These are phyloP conservation scores for Sarcophilus harrisii DNA, from an alignment of 2,797 vertebrate genomes.

Conservation along the genomic window DNA sequence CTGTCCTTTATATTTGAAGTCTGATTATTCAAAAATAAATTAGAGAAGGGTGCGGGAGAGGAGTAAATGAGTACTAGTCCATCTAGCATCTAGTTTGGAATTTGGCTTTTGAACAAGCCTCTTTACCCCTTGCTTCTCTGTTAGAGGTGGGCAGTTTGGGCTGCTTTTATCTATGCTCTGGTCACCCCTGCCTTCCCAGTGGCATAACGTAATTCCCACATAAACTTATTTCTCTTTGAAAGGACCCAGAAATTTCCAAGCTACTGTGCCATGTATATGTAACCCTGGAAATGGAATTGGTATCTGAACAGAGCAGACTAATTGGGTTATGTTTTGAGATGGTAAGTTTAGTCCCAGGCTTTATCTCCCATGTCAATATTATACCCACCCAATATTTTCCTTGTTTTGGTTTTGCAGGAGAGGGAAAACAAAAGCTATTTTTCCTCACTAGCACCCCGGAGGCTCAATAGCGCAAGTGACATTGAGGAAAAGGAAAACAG, in stretches of 20 bases:
- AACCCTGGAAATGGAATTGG: neutral
- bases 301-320: neutral
- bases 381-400: conserved; percentile 13
- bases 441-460: conserved; percentile 82
- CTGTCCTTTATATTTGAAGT: neutral
- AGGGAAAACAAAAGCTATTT: conserved; percentile 85
- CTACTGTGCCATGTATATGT: neutral
- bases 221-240: neutral
- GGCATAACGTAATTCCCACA: neutral
- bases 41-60: neutral
- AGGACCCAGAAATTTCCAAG: neutral
- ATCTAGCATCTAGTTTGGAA: neutral
- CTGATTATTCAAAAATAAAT: neutral
- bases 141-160: neutral
- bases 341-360: neutral
- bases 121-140: neutral
- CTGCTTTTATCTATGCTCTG: neutral
- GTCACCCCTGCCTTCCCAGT: conserved; percentile 7
- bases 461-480: conserved; percentile 80
- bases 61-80: conserved; percentile 10
- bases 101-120: neutral
- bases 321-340: neutral
- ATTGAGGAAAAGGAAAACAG: conserved; percentile 88
- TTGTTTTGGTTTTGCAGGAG: conserved; percentile 82
- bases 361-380: neutral